Conservation (phyloP, 2,888 invertebrate genomes). For the Axea sp. region DNA sequence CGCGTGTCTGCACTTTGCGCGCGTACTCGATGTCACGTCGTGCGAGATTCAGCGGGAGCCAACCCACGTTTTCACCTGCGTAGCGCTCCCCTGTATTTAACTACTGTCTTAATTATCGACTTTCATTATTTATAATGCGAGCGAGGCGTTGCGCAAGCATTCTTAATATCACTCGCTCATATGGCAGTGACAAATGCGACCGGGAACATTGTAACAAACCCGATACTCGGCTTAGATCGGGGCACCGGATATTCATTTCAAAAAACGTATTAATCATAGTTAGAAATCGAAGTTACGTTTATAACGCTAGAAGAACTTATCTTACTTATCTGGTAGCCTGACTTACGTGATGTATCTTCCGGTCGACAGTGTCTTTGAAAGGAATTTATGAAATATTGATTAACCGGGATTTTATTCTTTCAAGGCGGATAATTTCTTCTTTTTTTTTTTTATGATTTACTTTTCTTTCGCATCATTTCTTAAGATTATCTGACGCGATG, state of each 20-base stretch:
- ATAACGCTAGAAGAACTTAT: slow-evolving; percentile 36
- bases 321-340: slow-evolving; percentile 43
- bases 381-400: slow-evolving; percentile 49
- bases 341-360: slow-evolving; percentile 41
- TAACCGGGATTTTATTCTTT: slow-evolving; percentile 25
- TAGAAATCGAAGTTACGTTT: slow-evolving; percentile 35
- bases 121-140: slow-evolving; percentile 68
- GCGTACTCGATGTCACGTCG: slow-evolving; percentile 70
- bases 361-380: slow-evolving; percentile 26
- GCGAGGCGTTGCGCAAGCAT: slow-evolving; percentile 47
- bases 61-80: slow-evolving; percentile 62
- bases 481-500: slow-evolving; percentile 16
- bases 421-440: slow-evolving; percentile 3
- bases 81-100: slow-evolving; percentile 64
- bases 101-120: slow-evolving; percentile 72
- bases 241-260: slow-evolving; percentile 18
- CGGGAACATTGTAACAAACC: slow-evolving; percentile 24
- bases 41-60: slow-evolving; percentile 72
- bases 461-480: slow-evolving; percentile 22
- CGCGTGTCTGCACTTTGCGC: slow-evolving; percentile 69
- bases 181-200: slow-evolving; percentile 37
- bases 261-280: slow-evolving; percentile 48
- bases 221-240: slow-evolving; percentile 14
- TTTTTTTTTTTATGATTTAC: slow-evolving; percentile 20
- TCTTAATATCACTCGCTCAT: slow-evolving; percentile 36